A percentile compares a stretch with the other conserved stretches of the same genome.
Evolutionary conservation across 1,140 invertebrate genomes (phyloP).

Genomic region (Phocides pigmalion): DNA sequence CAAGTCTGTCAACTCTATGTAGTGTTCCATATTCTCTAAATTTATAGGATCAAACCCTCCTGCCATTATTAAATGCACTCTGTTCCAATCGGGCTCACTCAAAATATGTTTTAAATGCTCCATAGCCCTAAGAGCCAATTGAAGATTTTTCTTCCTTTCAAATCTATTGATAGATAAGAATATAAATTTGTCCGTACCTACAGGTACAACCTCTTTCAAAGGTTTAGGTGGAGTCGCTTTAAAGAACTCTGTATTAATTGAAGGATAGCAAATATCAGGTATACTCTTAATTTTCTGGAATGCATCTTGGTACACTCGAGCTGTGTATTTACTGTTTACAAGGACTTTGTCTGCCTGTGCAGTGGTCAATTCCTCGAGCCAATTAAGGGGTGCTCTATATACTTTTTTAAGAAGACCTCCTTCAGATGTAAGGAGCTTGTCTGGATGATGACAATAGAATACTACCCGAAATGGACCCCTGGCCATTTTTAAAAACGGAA

Average conservation of each 20-base stretch:
- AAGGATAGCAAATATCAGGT: constrained; percentile 96
- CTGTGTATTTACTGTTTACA: constrained; percentile 98
- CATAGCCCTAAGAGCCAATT: constrained; percentile 92
- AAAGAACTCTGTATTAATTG: constrained; percentile 93
- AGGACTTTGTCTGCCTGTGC: constrained; percentile 93
- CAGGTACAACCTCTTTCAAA: constrained; percentile 78
- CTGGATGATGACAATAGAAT: constrained; percentile 99
- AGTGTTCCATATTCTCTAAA: constrained; percentile 95
- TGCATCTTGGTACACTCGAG: constrained; percentile 92
- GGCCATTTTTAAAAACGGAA: constrained; percentile 91
- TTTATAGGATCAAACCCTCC: constrained; percentile 98
- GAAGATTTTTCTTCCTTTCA: constrained; percentile 98
- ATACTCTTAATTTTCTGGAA: constrained; percentile 88
- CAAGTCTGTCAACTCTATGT: constrained; percentile 89
- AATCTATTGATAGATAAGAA: constrained; percentile 98
- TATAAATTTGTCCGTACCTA: constrained; percentile 85
- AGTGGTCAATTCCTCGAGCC: constrained; percentile 95
- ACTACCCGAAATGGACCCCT: constrained; percentile 87
- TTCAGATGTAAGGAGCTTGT: constrained; percentile 92
- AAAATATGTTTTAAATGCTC: constrained; percentile 86
- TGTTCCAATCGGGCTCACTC: constrained; percentile 84
- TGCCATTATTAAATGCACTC: constrained; percentile 94
- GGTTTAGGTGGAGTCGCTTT: constrained; percentile 84
- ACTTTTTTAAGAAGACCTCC: constrained; percentile 89
- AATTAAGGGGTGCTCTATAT: constrained; percentile 96